Conservation (phyloP, 92 coral and sea anemone genomes). For the Muricea muricata region DNA sequence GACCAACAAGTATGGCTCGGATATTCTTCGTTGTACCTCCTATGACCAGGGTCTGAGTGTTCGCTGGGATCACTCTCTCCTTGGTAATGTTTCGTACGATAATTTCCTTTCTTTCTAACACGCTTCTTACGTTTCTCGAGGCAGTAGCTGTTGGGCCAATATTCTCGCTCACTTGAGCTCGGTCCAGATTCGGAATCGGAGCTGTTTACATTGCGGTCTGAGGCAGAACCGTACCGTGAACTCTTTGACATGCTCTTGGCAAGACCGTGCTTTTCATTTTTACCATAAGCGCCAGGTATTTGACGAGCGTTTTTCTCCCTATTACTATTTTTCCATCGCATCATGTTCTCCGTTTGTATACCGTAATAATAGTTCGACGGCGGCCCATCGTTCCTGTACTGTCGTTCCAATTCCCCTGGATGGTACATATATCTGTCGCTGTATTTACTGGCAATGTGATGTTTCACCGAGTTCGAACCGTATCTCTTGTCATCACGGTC, state of each 20-base stretch:
- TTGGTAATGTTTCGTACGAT: slow-evolving; percentile 21
- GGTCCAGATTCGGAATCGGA: slow-evolving; percentile 57
- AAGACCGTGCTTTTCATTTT: slow-evolving; percentile 28
- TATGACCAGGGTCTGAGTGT: slow-evolving; percentile 48
- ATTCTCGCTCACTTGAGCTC: slow-evolving; percentile 48
- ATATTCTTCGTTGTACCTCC: slow-evolving; percentile 13
- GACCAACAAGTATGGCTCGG: slow-evolving; percentile 14
- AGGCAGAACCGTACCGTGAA: slow-evolving; percentile 4
- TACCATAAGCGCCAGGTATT: slow-evolving; percentile 36
- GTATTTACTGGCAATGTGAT: slow-evolving; percentile 32
- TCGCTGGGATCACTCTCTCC: slow-evolving; percentile 54
- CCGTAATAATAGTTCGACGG: slow-evolving; percentile 37
- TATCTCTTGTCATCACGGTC: slow-evolving; percentile 52
- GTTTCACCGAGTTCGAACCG: slow-evolving; percentile 6
- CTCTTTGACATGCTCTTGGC: slow-evolving; percentile 26
- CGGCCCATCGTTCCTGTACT: slow-evolving; percentile 44
- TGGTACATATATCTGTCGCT: slow-evolving; percentile 41
- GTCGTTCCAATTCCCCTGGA: slow-evolving; percentile 34
- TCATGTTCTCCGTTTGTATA: slow-evolving; percentile 45
- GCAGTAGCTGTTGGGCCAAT: slow-evolving; percentile 42
- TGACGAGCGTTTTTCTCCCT: slow-evolving; percentile 47
- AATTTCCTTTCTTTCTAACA: slow-evolving; percentile 27
- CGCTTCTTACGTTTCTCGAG: slow-evolving; percentile 43
- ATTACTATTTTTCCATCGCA: slow-evolving; percentile 34
- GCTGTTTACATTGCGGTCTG: slow-evolving; percentile 48